Conservation (phyloP, 1,140 invertebrate genomes). For the Trissolcus basalis region DNA sequence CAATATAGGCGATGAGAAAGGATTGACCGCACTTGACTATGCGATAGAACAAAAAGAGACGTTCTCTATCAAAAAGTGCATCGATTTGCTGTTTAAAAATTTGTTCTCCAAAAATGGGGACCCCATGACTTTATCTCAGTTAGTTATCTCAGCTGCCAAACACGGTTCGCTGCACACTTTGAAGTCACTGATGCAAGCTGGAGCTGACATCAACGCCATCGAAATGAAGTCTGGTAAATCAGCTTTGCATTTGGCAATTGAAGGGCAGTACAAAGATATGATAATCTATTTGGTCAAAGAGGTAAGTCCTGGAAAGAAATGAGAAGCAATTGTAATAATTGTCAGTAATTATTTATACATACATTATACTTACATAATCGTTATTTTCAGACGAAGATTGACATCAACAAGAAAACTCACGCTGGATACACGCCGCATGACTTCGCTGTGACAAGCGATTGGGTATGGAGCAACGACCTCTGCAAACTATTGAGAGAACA, state of each 20-base stretch:
- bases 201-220: constrained; percentile 74
- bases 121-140: constrained; percentile 73
- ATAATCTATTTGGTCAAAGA: constrained; percentile 75
- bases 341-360: too few species aligned
- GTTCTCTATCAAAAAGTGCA: constrained; percentile 70
- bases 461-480: constrained; percentile 63
- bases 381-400: constrained; percentile 68
- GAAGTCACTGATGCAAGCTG: constrained; percentile 72
- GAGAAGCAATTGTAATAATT: not conserved
- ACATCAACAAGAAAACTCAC: constrained; percentile 67
- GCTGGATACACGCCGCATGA: constrained; percentile 72
- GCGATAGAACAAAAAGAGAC: not conserved
- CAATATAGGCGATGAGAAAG: constrained; percentile 73
- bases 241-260: constrained; percentile 78
- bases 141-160: constrained; percentile 75
- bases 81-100: constrained; percentile 60
- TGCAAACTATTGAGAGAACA: constrained; percentile 63
- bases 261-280: constrained; percentile 72
- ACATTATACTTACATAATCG: too few species aligned
- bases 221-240: constrained; percentile 78
- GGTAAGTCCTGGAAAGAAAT: constrained; percentile 33
- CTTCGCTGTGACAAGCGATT: constrained; percentile 65
- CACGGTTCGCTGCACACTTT: constrained; percentile 74
- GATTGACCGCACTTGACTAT: constrained; percentile 75
- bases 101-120: constrained; percentile 58